Evolutionary conservation across 2,888 invertebrate species (phyloP), one percentile per base, ranked within the genome.

Genomic region (Lasioglossum villosulum): DNA sequence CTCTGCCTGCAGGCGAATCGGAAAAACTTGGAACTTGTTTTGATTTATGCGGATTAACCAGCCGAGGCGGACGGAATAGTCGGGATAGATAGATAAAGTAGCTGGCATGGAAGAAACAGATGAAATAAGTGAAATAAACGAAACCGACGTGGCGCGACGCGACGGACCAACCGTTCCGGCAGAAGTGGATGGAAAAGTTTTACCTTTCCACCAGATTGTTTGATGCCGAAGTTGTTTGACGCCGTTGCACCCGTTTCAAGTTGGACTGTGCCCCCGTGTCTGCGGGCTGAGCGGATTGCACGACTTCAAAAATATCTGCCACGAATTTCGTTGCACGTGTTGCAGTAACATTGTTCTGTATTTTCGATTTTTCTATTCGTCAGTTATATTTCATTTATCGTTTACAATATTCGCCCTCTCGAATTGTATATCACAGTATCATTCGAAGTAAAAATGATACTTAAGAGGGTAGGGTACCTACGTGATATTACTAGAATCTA

Each of bases 21-120:
- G 82, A 84, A 84, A 84, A 84, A 83, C 79, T 88, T 80, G 82
- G 72, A 86, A 86, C 80, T 78, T 83, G 70, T 75, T 30, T 77
- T 86, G 90, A 91, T 90, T 90, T 89, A 90, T 89, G 73, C 59
- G 80, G 81, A 80, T 86, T 78, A 86, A 48, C 45, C 75, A n/a
- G 45, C 14, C 42, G 76, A 74, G 74, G 80, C 56, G 68, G n/a
- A 39, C 48, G 56, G 70, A 39, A n/a, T 70, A 39, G 70, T 78
- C 75, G 63, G 39, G 70, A 70, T 70, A 70, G 70, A 70, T 70
- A 14, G 70, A 39, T n/a, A 70, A 70, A 70, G 70, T 39, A 70
- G 70, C 23, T 14, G 70, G 39, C n/a, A 39, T 0, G 39, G 39
- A 70, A 70, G 39, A 70, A 70, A 70, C 70, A n/a, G 39, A 39